Base-by-base conservation (phyloP, 2,113 vertebrate species). In the Channa argus region DNA sequence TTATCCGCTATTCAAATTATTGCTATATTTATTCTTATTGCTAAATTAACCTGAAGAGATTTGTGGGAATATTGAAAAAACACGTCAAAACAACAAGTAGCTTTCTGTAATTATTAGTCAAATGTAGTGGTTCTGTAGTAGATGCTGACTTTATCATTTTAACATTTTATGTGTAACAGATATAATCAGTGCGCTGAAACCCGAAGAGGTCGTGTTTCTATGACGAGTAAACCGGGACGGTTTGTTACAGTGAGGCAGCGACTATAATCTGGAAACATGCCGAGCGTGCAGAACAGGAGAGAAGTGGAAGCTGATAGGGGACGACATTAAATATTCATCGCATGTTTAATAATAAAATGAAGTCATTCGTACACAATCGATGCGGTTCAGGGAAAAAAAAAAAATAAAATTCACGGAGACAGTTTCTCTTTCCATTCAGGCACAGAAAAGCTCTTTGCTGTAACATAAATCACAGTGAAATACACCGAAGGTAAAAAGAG, bases 291-390 rank as follows among this genome's bases (percentile, higher is more conserved):
- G 52, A 75, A 75, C 2, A 38, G 45, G 46, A 70, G 44, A 76
- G 39, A 61, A 84, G 80, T 51, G 62, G 9, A 68, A 73, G 53
- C 55, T 13, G 67, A 65, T 59, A 72, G 51, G 69, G 36, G 52
- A 38, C 8, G 37, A 50, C 45, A 71, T 85, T 66, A 84, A 89
- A 84, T 82, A 88, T 91, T 85, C 69, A 91, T 67, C 38, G 71
- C 36, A 34, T 47, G 76, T 84, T 91, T 84, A 84, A 86, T 84
- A 84, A 85, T 81, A 83, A 92, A 89, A 85, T 82, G 36, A 83
- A 73, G 67, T 74, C 82, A 80, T 89, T 84, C 75, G 72, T 71
- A 79, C 83, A 75, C 61, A 65, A 55, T 79, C 38, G 34, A 63
- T 66, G 66, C 77, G 61, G 61, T 77, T 74, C 77, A 77, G 24